These are phyloP conservation scores for Pipistrellus pygmaeus DNA, from an alignment of 2,797 vertebrate genomes.

Conservation along the genomic window DNA sequence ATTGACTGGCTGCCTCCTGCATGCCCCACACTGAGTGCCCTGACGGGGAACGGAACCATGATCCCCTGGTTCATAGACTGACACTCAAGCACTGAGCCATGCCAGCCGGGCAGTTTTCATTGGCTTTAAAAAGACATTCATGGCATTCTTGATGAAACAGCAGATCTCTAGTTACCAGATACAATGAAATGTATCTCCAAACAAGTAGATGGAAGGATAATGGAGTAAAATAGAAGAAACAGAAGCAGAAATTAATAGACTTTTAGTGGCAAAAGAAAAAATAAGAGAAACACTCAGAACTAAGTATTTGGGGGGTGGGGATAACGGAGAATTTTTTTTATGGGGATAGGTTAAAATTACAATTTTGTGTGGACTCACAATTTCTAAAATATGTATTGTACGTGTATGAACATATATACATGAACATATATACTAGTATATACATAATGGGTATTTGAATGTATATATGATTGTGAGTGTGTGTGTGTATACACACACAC, in stretches of 20 bases:
- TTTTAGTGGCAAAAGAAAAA: background rate
- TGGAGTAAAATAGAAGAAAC: background rate
- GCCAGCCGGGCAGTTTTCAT: no score
- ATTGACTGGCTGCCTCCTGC: no score
- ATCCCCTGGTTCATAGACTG: no score
- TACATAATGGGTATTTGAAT: background rate
- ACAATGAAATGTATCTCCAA: background rate
- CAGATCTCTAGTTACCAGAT: background rate
- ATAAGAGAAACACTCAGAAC: background rate
- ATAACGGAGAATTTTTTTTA: background rate
- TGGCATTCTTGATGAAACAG: background rate
- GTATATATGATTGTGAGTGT: background rate
- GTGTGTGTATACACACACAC: no score
- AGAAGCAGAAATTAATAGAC: background rate
- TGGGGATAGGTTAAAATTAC: background rate
- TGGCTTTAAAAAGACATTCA: background rate
- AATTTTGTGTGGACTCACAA: background rate
- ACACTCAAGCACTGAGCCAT: no score
- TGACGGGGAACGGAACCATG: no score
- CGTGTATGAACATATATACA: background rate
- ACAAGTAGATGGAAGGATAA: background rate
- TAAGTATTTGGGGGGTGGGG: background rate
- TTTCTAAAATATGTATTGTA: background rate
- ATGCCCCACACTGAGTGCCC: no score
- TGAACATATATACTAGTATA: background rate